Percentiles rank a stretch among this genome's conserved stretches.
phyloP scores from a whole-genome alignment of 2,113 vertebrate species.

The Alligator mississippiensis region DNA sequence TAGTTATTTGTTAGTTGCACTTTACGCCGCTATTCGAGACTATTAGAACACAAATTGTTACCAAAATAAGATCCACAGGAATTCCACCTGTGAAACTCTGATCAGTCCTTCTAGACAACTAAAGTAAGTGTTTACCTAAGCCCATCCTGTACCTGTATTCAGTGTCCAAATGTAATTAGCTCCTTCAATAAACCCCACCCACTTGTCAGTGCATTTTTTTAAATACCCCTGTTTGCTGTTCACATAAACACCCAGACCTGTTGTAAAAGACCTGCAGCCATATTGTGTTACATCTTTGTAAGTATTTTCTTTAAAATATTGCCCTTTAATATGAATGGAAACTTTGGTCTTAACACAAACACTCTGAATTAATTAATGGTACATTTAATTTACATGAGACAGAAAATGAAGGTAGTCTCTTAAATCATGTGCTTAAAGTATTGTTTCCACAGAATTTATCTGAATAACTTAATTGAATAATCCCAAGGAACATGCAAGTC shows the following conservation, averaged over 20 bases:
- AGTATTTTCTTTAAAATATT: conserved; percentile 73
- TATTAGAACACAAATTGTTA: conserved; percentile 43
- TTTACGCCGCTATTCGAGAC: conserved; percentile 36
- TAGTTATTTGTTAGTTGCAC: conserved; percentile 37
- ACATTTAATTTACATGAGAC: conserved; percentile 62
- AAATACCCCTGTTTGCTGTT: conserved; percentile 75
- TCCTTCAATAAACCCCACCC: conserved; percentile 80
- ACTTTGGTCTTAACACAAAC: conserved; percentile 35
- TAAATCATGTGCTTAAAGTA: conserved; percentile 39
- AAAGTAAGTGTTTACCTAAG: conserved; percentile 75
- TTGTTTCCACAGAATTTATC: conserved; percentile 21
- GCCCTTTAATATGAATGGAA: conserved; percentile 28
- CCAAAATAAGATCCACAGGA: conserved; percentile 46
- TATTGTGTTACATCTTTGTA: conserved; percentile 72
- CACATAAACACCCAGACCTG: conserved; percentile 68
- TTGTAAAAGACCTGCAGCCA: conserved; percentile 73
- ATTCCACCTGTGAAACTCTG: conserved; percentile 75
- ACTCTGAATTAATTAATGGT: conserved; percentile 64
- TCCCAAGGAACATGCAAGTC: conserved; percentile 48
- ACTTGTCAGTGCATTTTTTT: conserved; percentile 72
- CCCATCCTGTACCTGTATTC: conserved; percentile 75
- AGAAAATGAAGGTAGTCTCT: conserved; percentile 44
- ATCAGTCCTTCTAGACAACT: conserved; percentile 75
- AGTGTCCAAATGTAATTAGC: conserved; percentile 81
- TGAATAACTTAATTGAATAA: conserved; percentile 20